Evolutionary conservation across 1,140 invertebrate genomes (phyloP).

Genomic region (Ostrea edulis): DNA sequence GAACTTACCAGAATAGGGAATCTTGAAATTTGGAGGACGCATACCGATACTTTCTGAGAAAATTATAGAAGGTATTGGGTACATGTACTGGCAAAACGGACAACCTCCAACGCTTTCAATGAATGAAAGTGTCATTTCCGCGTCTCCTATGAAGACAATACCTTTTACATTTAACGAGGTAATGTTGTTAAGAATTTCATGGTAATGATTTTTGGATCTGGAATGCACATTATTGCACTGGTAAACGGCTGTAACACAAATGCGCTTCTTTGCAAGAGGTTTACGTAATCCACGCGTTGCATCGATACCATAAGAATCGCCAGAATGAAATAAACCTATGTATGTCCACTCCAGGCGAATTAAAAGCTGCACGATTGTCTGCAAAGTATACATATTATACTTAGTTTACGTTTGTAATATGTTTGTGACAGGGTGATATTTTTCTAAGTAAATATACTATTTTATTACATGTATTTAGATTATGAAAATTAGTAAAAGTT

Average conservation of each 20-base stretch:
- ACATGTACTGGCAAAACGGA: neutral
- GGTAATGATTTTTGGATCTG: neutral
- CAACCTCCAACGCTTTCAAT: neutral
- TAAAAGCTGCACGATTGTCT: slow-evolving; percentile 10
- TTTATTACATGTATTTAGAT: no score
- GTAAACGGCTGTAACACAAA: slow-evolving; percentile 11
- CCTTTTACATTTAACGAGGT: slow-evolving; percentile 1
- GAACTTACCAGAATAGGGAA: neutral
- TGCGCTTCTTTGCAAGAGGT: neutral
- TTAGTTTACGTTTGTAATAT: neutral
- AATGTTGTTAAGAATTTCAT: slow-evolving; percentile 33
- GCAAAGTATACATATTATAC: neutral
- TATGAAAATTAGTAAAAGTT: no score
- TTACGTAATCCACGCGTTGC: neutral
- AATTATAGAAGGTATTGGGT: slow-evolving; percentile 7
- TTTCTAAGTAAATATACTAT: no score
- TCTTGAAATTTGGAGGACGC: neutral
- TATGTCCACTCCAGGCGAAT: neutral
- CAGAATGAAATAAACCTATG: slow-evolving; percentile 14
- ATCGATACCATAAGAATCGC: neutral
- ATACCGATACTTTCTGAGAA: slow-evolving; percentile 14
- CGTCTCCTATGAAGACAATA: slow-evolving; percentile 6
- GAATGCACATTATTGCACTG: neutral
- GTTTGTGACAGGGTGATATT: no score
- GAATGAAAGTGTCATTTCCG: neutral